phyloP scores from a whole-genome alignment of 2,888 invertebrate species.

The Melinaea menophilus region DNA sequence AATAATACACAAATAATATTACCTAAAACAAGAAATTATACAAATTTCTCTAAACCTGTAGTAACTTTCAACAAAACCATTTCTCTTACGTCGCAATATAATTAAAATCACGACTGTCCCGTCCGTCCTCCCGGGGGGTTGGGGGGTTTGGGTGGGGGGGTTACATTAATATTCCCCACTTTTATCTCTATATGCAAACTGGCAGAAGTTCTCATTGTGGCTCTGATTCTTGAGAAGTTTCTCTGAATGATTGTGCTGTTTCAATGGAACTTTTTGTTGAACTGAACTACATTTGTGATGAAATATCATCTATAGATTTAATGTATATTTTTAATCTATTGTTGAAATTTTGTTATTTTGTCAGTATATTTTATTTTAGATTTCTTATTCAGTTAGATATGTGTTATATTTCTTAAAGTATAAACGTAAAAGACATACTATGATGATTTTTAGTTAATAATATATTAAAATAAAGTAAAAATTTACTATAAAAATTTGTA shows the following conservation, averaged over 20 bases:
- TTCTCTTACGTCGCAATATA: conserved; percentile 69
- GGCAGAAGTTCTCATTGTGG: conserved; percentile 76
- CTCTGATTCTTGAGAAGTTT: conserved; percentile 66
- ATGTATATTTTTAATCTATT: conserved; percentile 20
- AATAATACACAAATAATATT: neutral
- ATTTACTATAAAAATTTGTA: too few species aligned
- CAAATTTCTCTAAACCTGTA: conserved; percentile 59
- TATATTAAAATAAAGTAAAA: too few species aligned
- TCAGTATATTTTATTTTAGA: neutral
- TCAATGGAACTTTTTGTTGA: conserved; percentile 64
- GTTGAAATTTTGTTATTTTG: neutral
- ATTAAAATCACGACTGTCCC: conserved; percentile 77
- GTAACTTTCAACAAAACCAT: conserved; percentile 55
- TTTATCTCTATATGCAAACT: conserved; percentile 79
- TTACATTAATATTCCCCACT: conserved; percentile 78
- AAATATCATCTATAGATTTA: conserved; percentile 25
- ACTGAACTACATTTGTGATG: conserved; percentile 45
- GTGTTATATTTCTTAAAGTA: too few species aligned
- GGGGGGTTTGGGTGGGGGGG: conserved; percentile 51
- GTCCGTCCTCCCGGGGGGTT: conserved; percentile 70
- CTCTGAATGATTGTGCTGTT: conserved; percentile 74
- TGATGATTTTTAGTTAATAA: too few species aligned
- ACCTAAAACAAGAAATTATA: conserved; percentile 28
- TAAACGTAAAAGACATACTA: too few species aligned
- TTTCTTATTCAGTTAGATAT: neutral